Conservation (phyloP, 2,888 invertebrate species). For the Agriotes lineatus region DNA sequence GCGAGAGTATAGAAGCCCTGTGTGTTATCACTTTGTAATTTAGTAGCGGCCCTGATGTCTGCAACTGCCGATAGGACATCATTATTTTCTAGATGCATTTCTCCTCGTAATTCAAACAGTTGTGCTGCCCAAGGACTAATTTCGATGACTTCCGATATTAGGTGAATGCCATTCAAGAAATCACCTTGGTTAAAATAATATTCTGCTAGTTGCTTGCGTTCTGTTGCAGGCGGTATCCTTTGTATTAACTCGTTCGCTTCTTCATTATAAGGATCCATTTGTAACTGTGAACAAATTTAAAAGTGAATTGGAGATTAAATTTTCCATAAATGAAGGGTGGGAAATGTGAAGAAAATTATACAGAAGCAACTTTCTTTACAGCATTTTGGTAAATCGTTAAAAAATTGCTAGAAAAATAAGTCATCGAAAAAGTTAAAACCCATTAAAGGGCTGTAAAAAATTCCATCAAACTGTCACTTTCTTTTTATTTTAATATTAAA, state of each 20-base stretch:
- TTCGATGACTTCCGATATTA: slow-evolving; percentile 79
- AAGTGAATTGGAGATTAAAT: no score
- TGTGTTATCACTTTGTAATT: slow-evolving; percentile 92
- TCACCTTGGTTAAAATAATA: slow-evolving; percentile 72
- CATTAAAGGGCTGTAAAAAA: no score
- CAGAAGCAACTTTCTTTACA: no score
- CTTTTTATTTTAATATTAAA: no score
- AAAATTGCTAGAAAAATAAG: no score
- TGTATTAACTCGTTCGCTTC: slow-evolving; percentile 81
- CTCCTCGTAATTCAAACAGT: slow-evolving; percentile 87
- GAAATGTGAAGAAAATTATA: no score
- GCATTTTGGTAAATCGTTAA: no score
- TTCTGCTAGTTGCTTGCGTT: slow-evolving; percentile 75
- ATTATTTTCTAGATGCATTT: slow-evolving; percentile 82
- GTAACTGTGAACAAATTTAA: slow-evolving; percentile 68
- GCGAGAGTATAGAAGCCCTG: slow-evolving; percentile 88
- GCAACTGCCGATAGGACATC: slow-evolving; percentile 89
- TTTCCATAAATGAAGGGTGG: no score
- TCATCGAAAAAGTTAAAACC: no score
- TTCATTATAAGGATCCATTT: slow-evolving; percentile 80
- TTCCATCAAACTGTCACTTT: no score
- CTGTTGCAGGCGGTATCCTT: slow-evolving; percentile 74
- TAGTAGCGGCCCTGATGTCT: slow-evolving; percentile 91
- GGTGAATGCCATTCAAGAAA: slow-evolving; percentile 72
- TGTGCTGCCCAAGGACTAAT: slow-evolving; percentile 90